Evolutionary conservation across 2,113 vertebrate genomes (phyloP).

Genomic region (Uropsilus gracilis): DNA sequence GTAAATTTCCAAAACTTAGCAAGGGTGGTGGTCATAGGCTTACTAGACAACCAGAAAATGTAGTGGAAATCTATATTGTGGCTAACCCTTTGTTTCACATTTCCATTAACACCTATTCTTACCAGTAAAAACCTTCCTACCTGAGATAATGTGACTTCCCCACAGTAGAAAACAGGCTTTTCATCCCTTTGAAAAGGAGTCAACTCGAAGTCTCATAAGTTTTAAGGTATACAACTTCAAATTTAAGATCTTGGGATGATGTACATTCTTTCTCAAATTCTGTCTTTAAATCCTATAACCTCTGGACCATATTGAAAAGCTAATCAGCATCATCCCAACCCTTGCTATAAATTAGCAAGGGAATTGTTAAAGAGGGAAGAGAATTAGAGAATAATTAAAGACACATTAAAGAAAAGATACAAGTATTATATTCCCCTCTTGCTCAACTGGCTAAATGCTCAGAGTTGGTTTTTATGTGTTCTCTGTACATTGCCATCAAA

Average conservation of each 20-base stretch:
- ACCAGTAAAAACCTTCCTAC: neutral
- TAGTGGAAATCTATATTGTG: neutral
- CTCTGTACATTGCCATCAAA: neutral
- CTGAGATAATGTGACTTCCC: neutral
- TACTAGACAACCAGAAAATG: neutral
- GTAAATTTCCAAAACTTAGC: neutral
- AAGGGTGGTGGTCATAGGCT: neutral
- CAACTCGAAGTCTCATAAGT: neutral
- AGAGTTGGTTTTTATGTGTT: neutral
- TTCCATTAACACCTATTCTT: neutral
- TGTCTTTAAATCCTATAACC: neutral
- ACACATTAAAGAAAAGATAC: neutral
- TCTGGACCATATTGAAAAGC: neutral
- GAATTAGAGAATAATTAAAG: neutral
- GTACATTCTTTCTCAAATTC: neutral
- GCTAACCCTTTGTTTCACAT: too few species aligned
- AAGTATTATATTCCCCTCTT: neutral
- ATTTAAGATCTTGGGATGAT: neutral
- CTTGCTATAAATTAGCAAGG: neutral
- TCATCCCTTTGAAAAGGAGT: neutral
- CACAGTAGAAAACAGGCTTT: neutral
- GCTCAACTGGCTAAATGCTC: neutral
- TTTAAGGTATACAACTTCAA: neutral
- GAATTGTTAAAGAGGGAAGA: neutral
- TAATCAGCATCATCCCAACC: neutral